Base-by-base conservation (phyloP, 2,888 invertebrate genomes). In the Agrotis ipsilon region DNA sequence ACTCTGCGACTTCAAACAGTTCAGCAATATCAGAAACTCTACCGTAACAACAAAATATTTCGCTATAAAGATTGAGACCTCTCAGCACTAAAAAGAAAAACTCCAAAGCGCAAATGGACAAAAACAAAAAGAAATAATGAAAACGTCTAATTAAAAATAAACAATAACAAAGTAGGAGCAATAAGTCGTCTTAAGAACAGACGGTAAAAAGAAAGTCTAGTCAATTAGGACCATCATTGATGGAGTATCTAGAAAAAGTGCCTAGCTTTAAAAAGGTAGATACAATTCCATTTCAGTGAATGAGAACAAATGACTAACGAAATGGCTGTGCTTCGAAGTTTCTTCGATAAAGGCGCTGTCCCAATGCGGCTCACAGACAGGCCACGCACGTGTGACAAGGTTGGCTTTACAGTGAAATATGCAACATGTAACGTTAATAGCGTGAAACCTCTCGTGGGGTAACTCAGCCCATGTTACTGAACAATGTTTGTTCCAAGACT, bases 191-290 rank as follows among this genome's bases (percentile, higher is more conserved):
- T 62, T 54, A 62, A 69, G 24, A 21, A 62, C 52, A 1, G 46
- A 18, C 49, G 16, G 51, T 75, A 60, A 66, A 78, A 79, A 57
- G 52, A 72, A 65, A 65, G 49, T 52, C 32, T 18, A 77, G 67
- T 52, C 55, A 81, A 77, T 81, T 81, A 63, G 57, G 46, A 45
- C 64, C 52, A 68, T 11, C 65, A 60, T 70, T 66, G 68, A 77
- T 68, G 52, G 21, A 43, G 13, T 51, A 73, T 55, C 52, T 68
- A 45, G 49, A 78, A 61, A 77, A 66, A 69, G 55, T 14, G 32
- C 2, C 43, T 14, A 21, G 45, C 57, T 55, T 65, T 54, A 61
- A 69, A n/a, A 57, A 57, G 46, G 46, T 63, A 43, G 16, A 27
- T 27, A 59, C 54, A 62, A 45, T 65, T 67, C 16, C 11, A 61